Percentiles rank a stretch among this genome's conserved stretches.
phyloP scores from a whole-genome alignment of 2,113 vertebrate species.

The Macaca nemestrina region DNA sequence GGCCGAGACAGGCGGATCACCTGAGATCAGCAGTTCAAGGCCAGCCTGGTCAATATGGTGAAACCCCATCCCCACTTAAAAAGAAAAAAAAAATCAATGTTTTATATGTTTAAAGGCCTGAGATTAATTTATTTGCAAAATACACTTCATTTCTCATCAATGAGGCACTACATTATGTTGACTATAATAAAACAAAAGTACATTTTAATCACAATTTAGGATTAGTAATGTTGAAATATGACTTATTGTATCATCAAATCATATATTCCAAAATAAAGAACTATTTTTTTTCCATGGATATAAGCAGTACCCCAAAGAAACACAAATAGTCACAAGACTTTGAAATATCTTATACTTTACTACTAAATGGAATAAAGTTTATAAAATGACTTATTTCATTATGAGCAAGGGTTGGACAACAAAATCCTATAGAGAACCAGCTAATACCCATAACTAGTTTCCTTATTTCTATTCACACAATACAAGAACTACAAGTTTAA shows the following conservation, averaged over 20 bases:
- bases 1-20: too few species aligned
- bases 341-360: neutral
- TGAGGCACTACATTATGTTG: neutral
- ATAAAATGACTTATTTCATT: constrained; percentile 1
- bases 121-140: constrained; percentile 33
- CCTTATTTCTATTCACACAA: constrained; percentile 63
- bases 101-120: constrained; percentile 22
- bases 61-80: too few species aligned
- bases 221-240: constrained; percentile 31
- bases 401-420: constrained; percentile 24
- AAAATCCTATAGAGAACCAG: constrained; percentile 55
- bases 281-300: constrained; percentile 2
- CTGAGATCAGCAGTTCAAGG: too few species aligned
- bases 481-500: constrained; percentile 71
- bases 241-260: neutral
- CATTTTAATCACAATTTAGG: constrained; percentile 16
- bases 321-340: constrained; percentile 17
- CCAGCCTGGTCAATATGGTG: too few species aligned
- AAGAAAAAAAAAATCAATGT: neutral
- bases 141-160: neutral
- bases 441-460: constrained; percentile 64
- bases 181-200: constrained; percentile 14
- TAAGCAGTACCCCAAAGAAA: constrained; percentile 7
- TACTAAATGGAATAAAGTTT: constrained; percentile 51
- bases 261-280: constrained; percentile 52